Conservation (phyloP, 2,113 vertebrate genomes). For the Syngnathus floridae region DNA sequence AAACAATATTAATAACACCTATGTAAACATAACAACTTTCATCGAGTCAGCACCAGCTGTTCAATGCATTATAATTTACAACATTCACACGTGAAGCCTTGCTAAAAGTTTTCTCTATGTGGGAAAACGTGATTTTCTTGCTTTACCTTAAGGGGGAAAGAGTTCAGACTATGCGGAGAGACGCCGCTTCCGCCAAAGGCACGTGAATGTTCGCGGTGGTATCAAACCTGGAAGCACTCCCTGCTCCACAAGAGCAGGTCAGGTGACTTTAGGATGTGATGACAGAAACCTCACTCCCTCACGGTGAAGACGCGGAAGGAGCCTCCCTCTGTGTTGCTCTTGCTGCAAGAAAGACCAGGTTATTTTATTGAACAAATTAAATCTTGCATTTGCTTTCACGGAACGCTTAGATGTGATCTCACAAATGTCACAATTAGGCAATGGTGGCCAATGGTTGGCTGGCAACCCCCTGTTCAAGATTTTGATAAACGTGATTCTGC, state of each 20-base stretch:
- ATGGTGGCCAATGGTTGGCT: too few species aligned
- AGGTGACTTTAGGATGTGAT: conserved; percentile 31
- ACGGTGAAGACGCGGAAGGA: conserved; percentile 70
- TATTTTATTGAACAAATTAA: too few species aligned
- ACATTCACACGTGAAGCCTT: conserved; percentile 48
- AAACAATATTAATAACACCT: conserved; percentile 48
- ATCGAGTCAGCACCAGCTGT: conserved; percentile 67
- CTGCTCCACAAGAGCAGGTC: conserved; percentile 40
- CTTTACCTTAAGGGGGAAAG: conserved; percentile 15
- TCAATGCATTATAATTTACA: conserved; percentile 48
- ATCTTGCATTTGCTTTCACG: too few species aligned
- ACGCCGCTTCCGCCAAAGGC: conserved; percentile 21
- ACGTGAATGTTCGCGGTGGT: conserved; percentile 21
- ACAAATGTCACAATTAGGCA: too few species aligned
- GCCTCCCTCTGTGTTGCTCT: conserved; percentile 63
- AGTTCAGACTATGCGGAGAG: conserved; percentile 20
- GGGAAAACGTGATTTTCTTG: not conserved
- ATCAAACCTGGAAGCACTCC: conserved; percentile 40
- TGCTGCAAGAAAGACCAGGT: conserved; percentile 54
- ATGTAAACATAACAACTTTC: conserved; percentile 53
- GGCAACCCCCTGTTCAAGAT: not conserved
- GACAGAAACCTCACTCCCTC: conserved; percentile 55
- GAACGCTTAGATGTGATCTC: too few species aligned
- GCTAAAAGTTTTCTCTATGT: conserved; percentile 22
- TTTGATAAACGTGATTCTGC: not conserved